These are phyloP conservation scores for Neostethus bicornis DNA, from an alignment of 2,797 vertebrate species.

Conservation along the genomic window DNA sequence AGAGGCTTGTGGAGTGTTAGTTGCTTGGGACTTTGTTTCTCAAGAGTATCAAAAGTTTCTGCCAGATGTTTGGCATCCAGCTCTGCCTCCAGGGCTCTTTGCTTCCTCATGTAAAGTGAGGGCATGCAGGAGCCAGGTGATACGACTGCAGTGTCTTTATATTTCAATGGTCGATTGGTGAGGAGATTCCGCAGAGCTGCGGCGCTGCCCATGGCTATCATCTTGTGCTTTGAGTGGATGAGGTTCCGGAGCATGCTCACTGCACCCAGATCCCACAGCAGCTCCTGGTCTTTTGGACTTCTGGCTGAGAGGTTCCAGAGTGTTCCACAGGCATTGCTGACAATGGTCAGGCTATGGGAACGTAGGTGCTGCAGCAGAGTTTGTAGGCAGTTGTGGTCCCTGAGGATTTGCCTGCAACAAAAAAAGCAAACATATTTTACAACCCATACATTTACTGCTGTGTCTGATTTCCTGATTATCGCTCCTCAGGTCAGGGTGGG, in stretches of 20 bases:
- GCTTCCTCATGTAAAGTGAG: constrained; percentile 95
- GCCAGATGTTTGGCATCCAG: constrained; percentile 92
- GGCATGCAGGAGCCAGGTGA: constrained; percentile 95
- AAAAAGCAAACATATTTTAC: constrained; percentile 17
- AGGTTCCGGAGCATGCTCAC: constrained; percentile 98
- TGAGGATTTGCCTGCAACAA: constrained; percentile 86
- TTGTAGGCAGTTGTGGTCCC: constrained; percentile 97
- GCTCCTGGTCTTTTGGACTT: constrained; percentile 93
- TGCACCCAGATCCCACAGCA: constrained; percentile 96
- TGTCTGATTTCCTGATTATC: no score
- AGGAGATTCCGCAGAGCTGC: constrained; percentile 96
- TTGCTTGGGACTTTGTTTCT: constrained; percentile 89
- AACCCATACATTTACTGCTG: neutral
- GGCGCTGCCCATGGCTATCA: constrained; percentile 99
- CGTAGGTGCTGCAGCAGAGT: constrained; percentile 96
- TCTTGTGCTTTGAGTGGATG: constrained; percentile 99
- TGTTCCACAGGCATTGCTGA: constrained; percentile 97
- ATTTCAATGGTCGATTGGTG: constrained; percentile 91
- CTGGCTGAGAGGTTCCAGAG: constrained; percentile 98
- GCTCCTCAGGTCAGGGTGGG: no score
- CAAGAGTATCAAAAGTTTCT: constrained; percentile 91
- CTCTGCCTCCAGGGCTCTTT: constrained; percentile 95
- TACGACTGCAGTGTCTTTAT: constrained; percentile 88
- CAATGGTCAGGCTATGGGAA: constrained; percentile 98
- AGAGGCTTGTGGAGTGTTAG: constrained; percentile 84